Conservation (phyloP, 2,113 vertebrate genomes). For the Bos indicus region DNA sequence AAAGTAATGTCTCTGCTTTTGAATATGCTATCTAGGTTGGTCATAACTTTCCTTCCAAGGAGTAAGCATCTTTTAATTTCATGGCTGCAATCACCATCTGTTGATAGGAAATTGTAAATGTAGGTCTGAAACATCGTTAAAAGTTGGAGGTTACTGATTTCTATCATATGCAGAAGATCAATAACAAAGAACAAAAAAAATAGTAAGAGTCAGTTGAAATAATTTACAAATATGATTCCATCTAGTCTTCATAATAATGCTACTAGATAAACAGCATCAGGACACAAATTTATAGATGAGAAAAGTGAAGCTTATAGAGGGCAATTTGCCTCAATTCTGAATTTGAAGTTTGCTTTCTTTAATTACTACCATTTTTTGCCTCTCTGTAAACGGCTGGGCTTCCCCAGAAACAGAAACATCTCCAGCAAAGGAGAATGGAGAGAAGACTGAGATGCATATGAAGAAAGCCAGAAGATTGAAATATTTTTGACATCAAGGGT, state of each 20-base stretch:
- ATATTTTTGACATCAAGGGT: neutral
- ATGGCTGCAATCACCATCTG: too few species aligned
- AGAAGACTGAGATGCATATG: neutral
- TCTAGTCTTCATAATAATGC: neutral
- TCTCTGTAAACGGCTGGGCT: neutral
- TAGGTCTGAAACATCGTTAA: neutral
- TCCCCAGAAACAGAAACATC: neutral
- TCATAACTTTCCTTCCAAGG: too few species aligned
- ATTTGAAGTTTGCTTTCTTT: neutral
- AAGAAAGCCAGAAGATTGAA: neutral
- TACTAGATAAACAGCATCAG: neutral
- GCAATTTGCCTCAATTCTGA: neutral
- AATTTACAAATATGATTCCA: neutral
- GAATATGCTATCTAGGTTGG: too few species aligned
- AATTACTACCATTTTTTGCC: neutral
- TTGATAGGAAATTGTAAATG: neutral
- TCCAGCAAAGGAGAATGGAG: neutral
- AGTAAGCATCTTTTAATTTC: too few species aligned
- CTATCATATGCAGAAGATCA: neutral
- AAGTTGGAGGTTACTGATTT: neutral
- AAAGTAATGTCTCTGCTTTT: too few species aligned
- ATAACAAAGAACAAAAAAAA: neutral
- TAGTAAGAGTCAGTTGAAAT: neutral
- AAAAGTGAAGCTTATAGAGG: neutral
- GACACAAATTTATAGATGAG: neutral